These are phyloP conservation scores for Syngnathus typhle DNA, from an alignment of 2,113 vertebrate genomes.

Conservation along the genomic window DNA sequence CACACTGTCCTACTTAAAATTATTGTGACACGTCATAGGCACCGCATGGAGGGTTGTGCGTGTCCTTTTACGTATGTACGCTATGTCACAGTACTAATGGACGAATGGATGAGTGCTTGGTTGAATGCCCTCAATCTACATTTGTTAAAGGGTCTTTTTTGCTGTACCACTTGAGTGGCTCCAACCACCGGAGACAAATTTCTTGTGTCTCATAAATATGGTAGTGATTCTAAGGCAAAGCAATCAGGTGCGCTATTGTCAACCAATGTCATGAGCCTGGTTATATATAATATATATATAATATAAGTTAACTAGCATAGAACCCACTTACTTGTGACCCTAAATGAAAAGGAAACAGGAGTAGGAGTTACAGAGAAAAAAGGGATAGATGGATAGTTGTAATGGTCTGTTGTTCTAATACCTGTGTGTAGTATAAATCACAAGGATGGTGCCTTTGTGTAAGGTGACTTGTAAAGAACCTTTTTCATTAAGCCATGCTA, in stretches of 20 bases:
- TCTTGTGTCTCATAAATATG: too few relatives aligned
- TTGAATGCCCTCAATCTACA: too few relatives aligned
- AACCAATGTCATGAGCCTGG: too few relatives aligned
- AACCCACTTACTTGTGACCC: too few relatives aligned
- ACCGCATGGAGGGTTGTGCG: not conserved
- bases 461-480: not conserved
- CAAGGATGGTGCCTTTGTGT: not conserved
- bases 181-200: too few relatives aligned
- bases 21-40: not conserved
- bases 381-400: not conserved
- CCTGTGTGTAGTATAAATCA: not conserved
- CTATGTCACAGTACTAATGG: not conserved
- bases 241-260: too few relatives aligned
- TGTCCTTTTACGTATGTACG: not conserved
- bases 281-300: too few relatives aligned
- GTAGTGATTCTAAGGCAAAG: too few relatives aligned
- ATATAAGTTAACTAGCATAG: too few relatives aligned
- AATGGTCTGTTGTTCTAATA: not conserved
- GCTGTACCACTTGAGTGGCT: too few relatives aligned
- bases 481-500: slow-evolving; percentile 32
- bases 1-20: not conserved
- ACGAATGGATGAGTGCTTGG: too few relatives aligned
- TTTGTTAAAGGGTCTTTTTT: too few relatives aligned
- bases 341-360: not conserved
- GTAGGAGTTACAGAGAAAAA: not conserved